Base-by-base conservation (phyloP, 2,113 vertebrate species). In the Laticauda colubrina region DNA sequence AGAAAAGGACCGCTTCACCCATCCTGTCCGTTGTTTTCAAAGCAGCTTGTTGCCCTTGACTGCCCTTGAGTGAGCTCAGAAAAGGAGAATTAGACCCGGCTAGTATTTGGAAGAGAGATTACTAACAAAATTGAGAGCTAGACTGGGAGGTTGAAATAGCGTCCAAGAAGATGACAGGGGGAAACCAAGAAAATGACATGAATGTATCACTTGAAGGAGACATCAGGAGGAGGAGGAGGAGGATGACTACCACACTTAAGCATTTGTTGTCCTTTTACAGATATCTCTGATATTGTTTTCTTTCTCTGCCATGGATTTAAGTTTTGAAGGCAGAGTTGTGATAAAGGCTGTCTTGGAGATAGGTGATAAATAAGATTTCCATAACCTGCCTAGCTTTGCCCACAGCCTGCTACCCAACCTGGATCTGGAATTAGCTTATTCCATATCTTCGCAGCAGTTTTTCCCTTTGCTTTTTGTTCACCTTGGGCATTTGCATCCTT, bases 301-400 rank as follows among this genome's bases (percentile, higher is more conserved):
- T 94, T 89, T 89, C 9, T 1, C 2, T 94, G 69, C 90, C 90
- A 89, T 89, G 92, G 94, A 96, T 97, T 97, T 81, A 43, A 81
- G 18, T 21, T 39, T 81, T 97, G 93, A 94, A 96, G 43, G 89
- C 95, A 95, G 96, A 96, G 95, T 98, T 97, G 96, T 96, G 97
- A 97, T 97, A 96, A 96, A 97, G 97, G 96, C 21, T 51, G 93
- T 91, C 94, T 96, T 97, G 97, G 97, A 98, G 97, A 96, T 56
- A 95, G 97, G 93, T 98, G 97, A 98, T 98, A 98, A 98, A 98
- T 98, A 97, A 95, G 97, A 97, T 98, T 98, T 98, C 96, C 97
- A 97, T 98, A 98, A 98, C 98, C 98, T 95, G 97, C 97, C 97
- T 97, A 94, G 96, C 97, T 97, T 97, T 97, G 96, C 97, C 97